Percentiles rank a stretch among this genome's conserved stretches.
These are phyloP conservation scores for Hydractinia echinata DNA, from an alignment of 30 jellyfish, hydroid and myxozoan genomes.

Conservation along the genomic window DNA sequence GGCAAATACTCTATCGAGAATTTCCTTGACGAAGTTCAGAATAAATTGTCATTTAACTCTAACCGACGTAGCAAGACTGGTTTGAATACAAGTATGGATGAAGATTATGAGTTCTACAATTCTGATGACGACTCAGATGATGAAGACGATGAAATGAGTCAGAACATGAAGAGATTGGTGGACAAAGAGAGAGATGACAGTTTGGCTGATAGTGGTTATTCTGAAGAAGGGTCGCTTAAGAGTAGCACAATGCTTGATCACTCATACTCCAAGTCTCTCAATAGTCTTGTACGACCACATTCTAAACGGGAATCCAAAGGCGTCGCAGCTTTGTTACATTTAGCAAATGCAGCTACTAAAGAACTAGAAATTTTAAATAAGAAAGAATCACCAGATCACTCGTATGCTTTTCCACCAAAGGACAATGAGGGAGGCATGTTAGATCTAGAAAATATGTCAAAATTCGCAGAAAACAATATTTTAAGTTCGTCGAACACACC, in stretches of 20 bases:
- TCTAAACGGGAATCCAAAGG: constrained; percentile 50
- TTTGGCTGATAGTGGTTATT: constrained; percentile 87
- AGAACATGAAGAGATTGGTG: constrained; percentile 67
- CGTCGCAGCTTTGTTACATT: constrained; percentile 71
- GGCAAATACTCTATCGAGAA: constrained; percentile 21
- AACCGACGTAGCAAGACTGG: neutral
- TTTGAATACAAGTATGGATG: constrained; percentile 54
- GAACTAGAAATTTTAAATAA: constrained; percentile 47
- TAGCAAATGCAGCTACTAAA: constrained; percentile 88
- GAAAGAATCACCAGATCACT: neutral
- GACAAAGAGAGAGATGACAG: constrained; percentile 50
- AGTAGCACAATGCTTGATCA: constrained; percentile 64
- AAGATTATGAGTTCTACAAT: constrained; percentile 58
- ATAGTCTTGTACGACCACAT: constrained; percentile 29
- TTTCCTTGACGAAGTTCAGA: constrained; percentile 32
- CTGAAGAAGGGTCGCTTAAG: constrained; percentile 45
- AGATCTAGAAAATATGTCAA: neutral
- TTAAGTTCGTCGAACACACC: no score
- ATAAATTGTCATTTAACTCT: neutral
- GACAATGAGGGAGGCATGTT: neutral
- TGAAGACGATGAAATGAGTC: constrained; percentile 81
- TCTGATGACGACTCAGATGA: constrained; percentile 80
- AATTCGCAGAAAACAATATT: no score
- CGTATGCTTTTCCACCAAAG: neutral
- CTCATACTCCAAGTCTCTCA: constrained; percentile 45